Evolutionary conservation across 2,888 invertebrate genomes (phyloP), one percentile per base, ranked within the genome.

Genomic region (Furcula furcula): DNA sequence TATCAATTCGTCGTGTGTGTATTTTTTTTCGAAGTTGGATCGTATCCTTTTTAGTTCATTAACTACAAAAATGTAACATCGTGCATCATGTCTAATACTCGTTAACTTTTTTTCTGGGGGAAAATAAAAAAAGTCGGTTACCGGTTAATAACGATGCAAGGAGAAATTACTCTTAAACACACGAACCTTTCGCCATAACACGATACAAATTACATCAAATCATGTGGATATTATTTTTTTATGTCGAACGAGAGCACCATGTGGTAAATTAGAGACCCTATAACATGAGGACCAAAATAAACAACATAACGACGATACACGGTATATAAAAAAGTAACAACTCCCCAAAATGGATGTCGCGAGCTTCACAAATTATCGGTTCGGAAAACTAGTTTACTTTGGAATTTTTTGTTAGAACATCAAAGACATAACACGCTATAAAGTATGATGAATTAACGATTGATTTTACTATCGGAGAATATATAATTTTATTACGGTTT

Each of bases 251-350:
- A 69, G 69, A 76, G 64, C 73, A 72, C 73, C 87, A 87, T 85
- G 81, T 85, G 88, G 83, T 86, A 82, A 86, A 86, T 87, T 86
- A 72, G 75, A 72, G 76, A 68, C 75, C 74, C 78, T 76, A n/a
- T n/a, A 75, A 74, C 65, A 71, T 65, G 61, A 69, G 55, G 58
- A 65, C 52, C 43, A 56, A 81, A 82, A 84, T 79, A 86, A 85
- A 84, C 79, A 82, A 76, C 65, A 53, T 72, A 75, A 83, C 73
- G 70, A 80, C 71, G 65, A 65, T 66, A 69, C 72, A 68, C 66
- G 45, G 46, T 39, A 39, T 39, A 52, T 36, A 64, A 78, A 85
- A 83, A 85, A 77, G 46, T 71, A 72, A 75, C 70, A 67, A 71
- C 63, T 59, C 50, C 55, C 64, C 53, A 41, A 62, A 68, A 65